Evolutionary conservation across 1,140 invertebrate species (phyloP).

Genomic region (Drosophila seguyi): DNA sequence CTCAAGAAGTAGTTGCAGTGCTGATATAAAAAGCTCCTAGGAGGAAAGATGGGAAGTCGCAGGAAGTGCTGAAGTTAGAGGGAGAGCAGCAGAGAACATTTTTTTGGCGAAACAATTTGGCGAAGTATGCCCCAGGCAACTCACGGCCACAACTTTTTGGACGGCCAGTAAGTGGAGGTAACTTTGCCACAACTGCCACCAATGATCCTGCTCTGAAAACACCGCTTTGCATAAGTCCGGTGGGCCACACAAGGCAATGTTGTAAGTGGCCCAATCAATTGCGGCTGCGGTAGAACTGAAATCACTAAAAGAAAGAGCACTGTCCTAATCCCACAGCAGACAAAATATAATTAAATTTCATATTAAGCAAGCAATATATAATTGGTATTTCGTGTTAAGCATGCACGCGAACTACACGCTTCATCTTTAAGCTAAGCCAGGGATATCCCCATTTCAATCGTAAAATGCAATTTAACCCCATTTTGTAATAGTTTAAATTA

Average conservation of each 20-base stretch:
- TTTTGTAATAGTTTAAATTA: not conserved
- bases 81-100: slow-evolving; percentile 10
- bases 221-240: slow-evolving; percentile 10
- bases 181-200: slow-evolving; percentile 1
- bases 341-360: not conserved
- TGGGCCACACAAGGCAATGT: slow-evolving; percentile 25
- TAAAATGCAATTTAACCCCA: too few species aligned
- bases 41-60: not conserved
- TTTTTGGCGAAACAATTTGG: slow-evolving; percentile 53
- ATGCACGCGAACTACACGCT: too few species aligned
- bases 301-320: not conserved
- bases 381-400: not conserved
- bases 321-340: not conserved
- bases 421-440: not conserved
- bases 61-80: not conserved
- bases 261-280: slow-evolving; percentile 21
- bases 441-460: too few species aligned
- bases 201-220: not conserved
- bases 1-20: slow-evolving; percentile 20
- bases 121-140: slow-evolving; percentile 43
- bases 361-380: too few species aligned
- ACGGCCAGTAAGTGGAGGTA: slow-evolving; percentile 18
- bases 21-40: not conserved
- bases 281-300: not conserved
- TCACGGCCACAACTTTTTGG: slow-evolving; percentile 29